Conservation (phyloP, 2,113 vertebrate species). For the Pterophyllum scalare region DNA sequence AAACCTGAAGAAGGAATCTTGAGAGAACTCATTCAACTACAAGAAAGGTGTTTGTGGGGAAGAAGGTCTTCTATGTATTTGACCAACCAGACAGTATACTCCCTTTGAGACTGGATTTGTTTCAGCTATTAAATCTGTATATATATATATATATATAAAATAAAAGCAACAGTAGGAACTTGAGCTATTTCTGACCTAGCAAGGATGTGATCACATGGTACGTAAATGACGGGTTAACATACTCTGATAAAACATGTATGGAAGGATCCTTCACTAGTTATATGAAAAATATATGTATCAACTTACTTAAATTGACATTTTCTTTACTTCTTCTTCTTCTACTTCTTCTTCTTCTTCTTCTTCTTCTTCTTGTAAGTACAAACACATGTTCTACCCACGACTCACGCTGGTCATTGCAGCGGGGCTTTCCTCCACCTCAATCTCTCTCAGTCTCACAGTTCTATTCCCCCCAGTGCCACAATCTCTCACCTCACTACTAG, state of each 20-base stretch:
- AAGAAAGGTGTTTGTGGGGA: not conserved
- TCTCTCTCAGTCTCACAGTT: conserved; percentile 59
- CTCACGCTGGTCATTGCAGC: not conserved
- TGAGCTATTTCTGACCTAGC: too few species aligned
- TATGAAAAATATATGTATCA: not conserved
- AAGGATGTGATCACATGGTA: not conserved
- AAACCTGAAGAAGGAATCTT: conserved; percentile 33
- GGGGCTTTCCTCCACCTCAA: conserved; percentile 22
- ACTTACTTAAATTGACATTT: conserved; percentile 15
- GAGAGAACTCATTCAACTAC: conserved; percentile 20
- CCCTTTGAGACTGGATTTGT: not conserved
- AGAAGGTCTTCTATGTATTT: not conserved
- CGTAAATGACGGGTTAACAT: not conserved
- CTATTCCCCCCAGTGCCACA: conserved; percentile 55
- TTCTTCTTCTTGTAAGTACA: conserved; percentile 12
- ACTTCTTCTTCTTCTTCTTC: not conserved
- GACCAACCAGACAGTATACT: not conserved
- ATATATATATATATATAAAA: too few species aligned
- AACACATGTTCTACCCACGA: conserved; percentile 1
- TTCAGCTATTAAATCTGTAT: not conserved
- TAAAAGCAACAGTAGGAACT: not conserved
- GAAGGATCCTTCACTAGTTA: not conserved
- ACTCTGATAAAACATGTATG: not conserved
- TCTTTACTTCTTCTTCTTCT: not conserved
- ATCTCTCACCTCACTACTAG: conserved; percentile 63